Conservation (phyloP, 2,888 invertebrate species). For the Aplocera efformata region DNA sequence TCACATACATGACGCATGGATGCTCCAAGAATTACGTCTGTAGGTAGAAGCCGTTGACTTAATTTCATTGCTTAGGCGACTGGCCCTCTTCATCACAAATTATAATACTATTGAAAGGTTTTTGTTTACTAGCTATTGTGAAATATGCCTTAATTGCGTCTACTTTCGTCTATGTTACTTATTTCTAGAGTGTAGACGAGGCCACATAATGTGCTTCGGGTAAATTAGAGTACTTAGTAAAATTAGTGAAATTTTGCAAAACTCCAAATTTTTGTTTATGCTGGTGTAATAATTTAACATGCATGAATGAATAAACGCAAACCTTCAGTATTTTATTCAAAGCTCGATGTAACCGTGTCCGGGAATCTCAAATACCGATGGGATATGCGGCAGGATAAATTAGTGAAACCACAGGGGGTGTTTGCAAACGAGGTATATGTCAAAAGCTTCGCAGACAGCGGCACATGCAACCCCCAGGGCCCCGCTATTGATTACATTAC, state of each 20-base stretch:
- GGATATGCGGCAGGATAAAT: constrained; percentile 4
- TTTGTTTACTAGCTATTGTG: no score
- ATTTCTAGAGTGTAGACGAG: no score
- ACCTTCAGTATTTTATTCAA: not conserved
- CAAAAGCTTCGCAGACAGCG: constrained; percentile 22
- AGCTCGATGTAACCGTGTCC: constrained; percentile 7
- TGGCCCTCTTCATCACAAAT: constrained; percentile 22
- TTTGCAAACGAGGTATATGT: constrained; percentile 20
- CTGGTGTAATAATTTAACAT: no score
- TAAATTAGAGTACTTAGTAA: no score
- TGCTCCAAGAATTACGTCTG: constrained; percentile 32
- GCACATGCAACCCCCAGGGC: constrained; percentile 26
- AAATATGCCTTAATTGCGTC: no score
- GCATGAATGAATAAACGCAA: no score
- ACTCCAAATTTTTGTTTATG: no score
- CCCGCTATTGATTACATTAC: constrained; percentile 48
- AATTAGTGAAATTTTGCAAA: no score
- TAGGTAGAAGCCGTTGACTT: constrained; percentile 30
- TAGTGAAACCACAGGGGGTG: constrained; percentile 14
- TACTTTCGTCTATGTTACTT: no score
- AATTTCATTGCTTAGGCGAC: constrained; percentile 39
- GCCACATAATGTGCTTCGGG: no score
- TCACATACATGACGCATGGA: constrained; percentile 31
- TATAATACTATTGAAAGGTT: no score
- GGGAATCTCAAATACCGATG: constrained; percentile 6